Conservation (phyloP, 2,113 vertebrate genomes). For the Onychorhynchus coronatus region DNA sequence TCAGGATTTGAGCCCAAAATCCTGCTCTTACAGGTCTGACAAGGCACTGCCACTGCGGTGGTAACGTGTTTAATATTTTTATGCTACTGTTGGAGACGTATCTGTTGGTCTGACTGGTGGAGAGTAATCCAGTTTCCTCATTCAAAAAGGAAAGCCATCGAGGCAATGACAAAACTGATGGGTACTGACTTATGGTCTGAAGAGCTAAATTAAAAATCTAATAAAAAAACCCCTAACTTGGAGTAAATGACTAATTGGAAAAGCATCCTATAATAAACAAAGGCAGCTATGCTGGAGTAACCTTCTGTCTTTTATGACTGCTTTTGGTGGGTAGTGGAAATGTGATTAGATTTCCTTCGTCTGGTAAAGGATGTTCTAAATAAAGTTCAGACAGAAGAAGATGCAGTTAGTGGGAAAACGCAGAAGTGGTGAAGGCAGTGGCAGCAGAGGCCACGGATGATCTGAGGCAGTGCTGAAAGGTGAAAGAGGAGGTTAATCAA, state of each 20-base stretch:
- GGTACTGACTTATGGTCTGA: background rate
- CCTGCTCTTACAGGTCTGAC: background rate
- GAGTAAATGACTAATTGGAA: background rate
- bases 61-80: fast-evolving
- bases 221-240: background rate
- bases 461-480: background rate
- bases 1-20: background rate
- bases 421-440: background rate
- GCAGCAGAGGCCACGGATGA: background rate
- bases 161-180: background rate
- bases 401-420: background rate
- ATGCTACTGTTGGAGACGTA: fast-evolving
- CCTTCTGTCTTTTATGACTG: background rate
- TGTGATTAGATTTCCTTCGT: background rate
- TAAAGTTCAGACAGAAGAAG: background rate
- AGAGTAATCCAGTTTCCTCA: background rate
- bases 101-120: background rate
- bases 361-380: background rate
- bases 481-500: background rate
- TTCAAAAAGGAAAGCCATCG: background rate
- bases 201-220: background rate
- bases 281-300: background rate
- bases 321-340: background rate
- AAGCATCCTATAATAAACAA: background rate
- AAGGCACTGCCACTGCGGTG: background rate